Conservation (phyloP, 1,140 invertebrate genomes). For the Zaprionus ghesquierei region DNA sequence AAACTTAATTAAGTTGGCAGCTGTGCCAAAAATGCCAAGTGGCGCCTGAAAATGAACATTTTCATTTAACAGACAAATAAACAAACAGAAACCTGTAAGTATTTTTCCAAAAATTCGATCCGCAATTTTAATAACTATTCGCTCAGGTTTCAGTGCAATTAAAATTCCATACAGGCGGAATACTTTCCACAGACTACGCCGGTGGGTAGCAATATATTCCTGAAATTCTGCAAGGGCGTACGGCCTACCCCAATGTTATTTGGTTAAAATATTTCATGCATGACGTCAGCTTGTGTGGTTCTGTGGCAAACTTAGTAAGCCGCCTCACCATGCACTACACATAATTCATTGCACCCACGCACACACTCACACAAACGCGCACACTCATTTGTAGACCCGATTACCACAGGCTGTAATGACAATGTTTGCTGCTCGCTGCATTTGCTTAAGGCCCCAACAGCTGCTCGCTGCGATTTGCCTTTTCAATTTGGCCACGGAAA, state of each 20-base stretch:
- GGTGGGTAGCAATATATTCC: neutral
- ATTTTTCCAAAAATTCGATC: too few species aligned
- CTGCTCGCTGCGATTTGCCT: slow-evolving; percentile 12
- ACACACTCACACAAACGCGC: neutral
- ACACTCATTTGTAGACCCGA: neutral
- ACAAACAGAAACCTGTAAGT: too few species aligned
- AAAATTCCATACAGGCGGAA: neutral
- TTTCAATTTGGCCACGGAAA: slow-evolving; percentile 24
- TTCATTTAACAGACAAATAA: too few species aligned
- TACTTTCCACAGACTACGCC: neutral
- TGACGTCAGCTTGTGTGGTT: neutral
- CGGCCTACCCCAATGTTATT: neutral
- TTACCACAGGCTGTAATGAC: slow-evolving; percentile 6
- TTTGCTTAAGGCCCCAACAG: slow-evolving; percentile 20
- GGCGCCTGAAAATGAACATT: too few species aligned
- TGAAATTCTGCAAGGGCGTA: neutral
- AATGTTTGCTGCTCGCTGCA: neutral
- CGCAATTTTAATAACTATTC: neutral
- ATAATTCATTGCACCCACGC: neutral
- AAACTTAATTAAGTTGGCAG: too few species aligned
- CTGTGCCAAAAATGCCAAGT: too few species aligned
- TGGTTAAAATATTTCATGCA: neutral
- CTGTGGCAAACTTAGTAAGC: neutral
- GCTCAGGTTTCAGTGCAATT: neutral
- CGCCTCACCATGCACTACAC: neutral